Percentiles rank a stretch among this genome's conserved stretches.
phyloP scores from a whole-genome alignment of 2,797 vertebrate species.

The Bradypodion ventrale region DNA sequence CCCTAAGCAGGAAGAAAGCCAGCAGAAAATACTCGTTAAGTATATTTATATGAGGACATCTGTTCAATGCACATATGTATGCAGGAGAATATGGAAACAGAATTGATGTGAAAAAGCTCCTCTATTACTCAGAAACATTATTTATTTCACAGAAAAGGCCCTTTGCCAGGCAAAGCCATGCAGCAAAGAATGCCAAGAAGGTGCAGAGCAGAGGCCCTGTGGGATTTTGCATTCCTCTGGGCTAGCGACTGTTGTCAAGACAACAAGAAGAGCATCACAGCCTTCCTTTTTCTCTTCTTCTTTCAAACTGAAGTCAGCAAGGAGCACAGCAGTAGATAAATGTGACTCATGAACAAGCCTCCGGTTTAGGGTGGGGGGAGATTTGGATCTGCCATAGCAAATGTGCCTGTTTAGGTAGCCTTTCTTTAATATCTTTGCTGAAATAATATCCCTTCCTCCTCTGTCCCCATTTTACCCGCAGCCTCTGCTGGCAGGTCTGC shows the following conservation, averaged over 20 bases:
- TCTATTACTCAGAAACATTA: conserved; percentile 30
- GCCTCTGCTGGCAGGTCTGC: not conserved
- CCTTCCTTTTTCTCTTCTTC: not conserved
- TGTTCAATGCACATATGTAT: not conserved
- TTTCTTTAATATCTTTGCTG: not conserved
- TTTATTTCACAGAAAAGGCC: conserved; percentile 2
- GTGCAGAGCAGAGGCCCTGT: not conserved
- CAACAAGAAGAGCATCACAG: conserved; percentile 1
- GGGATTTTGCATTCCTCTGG: conserved; percentile 5
- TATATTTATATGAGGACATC: conserved; percentile 18
- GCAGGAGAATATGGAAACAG: conserved; percentile 17
- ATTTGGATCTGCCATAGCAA: not conserved
- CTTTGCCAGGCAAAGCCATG: conserved; percentile 11
- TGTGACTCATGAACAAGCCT: not conserved
- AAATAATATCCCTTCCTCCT: not conserved
- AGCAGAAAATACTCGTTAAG: conserved; percentile 19
- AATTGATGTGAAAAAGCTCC: conserved; percentile 24
- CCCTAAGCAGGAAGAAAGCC: not conserved
- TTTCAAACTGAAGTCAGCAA: no score
- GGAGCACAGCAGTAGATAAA: not conserved
- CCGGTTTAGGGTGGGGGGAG: not conserved
- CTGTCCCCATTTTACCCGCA: not conserved
- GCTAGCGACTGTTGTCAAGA: conserved; percentile 33
- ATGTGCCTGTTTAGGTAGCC: not conserved
- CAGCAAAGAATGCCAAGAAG: conserved; percentile 10